Conservation (phyloP, 2,888 invertebrate genomes). For the Sarcophaga variegata region DNA sequence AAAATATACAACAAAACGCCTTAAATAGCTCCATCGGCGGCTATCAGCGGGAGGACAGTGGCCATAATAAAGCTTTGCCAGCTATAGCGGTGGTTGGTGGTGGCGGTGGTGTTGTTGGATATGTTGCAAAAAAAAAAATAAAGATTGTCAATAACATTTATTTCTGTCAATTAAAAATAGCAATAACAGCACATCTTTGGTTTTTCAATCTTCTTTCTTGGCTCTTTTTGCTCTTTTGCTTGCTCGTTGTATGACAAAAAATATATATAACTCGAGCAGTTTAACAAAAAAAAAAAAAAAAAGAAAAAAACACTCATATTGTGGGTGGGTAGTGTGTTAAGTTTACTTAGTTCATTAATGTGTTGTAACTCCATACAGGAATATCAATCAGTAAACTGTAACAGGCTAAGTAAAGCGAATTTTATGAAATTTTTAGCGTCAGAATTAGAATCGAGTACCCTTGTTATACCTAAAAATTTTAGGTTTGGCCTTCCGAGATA, state of each 20-base stretch:
- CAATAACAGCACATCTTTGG: constrained; percentile 62
- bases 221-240: neutral
- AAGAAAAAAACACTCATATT: neutral
- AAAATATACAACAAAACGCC: constrained; percentile 38
- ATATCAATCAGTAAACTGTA: too few species aligned
- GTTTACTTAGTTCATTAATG: neutral
- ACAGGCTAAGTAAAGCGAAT: too few species aligned
- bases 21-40: constrained; percentile 50
- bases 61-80: constrained; percentile 21
- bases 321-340: neutral
- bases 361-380: neutral
- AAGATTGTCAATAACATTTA: constrained; percentile 72
- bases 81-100: neutral
- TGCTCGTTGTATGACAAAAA: constrained; percentile 39
- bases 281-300: constrained; percentile 21
- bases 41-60: constrained; percentile 9
- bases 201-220: neutral
- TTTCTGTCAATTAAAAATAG: constrained; percentile 72
- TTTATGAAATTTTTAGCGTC: too few species aligned
- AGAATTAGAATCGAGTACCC: too few species aligned
- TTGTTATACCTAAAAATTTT: too few species aligned
- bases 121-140: constrained; percentile 38
- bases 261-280: constrained; percentile 44
- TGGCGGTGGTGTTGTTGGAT: neutral
- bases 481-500: too few species aligned